Evolutionary conservation across 2,797 vertebrate genomes (phyloP).

Genomic region (Anguilla marmorata): DNA sequence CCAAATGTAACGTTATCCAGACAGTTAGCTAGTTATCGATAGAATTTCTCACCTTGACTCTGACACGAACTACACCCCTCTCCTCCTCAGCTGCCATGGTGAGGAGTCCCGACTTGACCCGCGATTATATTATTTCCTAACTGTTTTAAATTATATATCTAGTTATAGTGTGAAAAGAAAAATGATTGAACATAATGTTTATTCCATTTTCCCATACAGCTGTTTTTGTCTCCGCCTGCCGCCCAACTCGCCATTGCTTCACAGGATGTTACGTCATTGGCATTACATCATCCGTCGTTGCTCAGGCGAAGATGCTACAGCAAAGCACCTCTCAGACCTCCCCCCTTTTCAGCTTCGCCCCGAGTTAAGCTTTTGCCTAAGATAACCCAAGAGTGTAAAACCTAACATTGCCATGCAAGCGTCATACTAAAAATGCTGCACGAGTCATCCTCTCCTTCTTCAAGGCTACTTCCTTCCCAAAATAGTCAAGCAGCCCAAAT

Average conservation of each 20-base stretch:
- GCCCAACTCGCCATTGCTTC: constrained; percentile 35
- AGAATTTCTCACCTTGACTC: constrained; percentile 73
- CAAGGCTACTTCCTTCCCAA: not conserved
- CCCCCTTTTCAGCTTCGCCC: not conserved
- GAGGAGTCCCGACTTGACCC: constrained; percentile 43
- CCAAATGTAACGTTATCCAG: not conserved
- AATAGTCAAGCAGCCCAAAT: not conserved
- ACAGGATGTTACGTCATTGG: constrained; percentile 47
- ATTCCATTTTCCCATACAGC: constrained; percentile 30
- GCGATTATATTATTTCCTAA: not conserved
- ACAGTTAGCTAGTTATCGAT: not conserved
- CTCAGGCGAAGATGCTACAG: constrained; percentile 1
- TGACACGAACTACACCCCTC: constrained; percentile 78
- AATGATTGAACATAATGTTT: constrained; percentile 17
- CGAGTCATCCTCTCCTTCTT: not conserved
- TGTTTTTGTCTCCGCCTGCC: constrained; percentile 37
- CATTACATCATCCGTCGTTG: constrained; percentile 51
- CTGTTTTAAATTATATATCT: not conserved
- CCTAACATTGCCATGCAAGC: not conserved
- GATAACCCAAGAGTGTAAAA: not conserved
- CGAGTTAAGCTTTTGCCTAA: not conserved
- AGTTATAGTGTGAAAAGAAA: not conserved
- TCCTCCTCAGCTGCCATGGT: constrained; percentile 78
- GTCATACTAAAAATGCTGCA: not conserved
- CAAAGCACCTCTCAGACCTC: not conserved